Evolutionary conservation across 1,140 invertebrate genomes (phyloP), one percentile per base, ranked within the genome.

Genomic region (Lepidostoma basale): DNA sequence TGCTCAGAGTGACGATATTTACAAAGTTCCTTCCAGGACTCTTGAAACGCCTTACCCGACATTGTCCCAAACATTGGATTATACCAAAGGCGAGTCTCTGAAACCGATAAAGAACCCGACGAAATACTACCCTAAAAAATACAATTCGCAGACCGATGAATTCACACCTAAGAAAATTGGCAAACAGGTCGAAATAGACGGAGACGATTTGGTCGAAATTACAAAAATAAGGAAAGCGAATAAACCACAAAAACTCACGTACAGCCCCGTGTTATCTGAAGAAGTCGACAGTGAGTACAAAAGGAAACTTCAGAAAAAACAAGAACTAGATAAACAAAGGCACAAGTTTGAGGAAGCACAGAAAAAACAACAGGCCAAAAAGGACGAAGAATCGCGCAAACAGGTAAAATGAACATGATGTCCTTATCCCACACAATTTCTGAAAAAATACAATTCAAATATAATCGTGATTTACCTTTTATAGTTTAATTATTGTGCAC

Each of bases 91-190:
- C 33, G 63, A 72, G 62, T 69, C 69, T 18, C 64, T 67, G 22
- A 69, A 72, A 36, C 49, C 67, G 10, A 12, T 33, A 52, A 56
- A 28, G 40, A 1, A 58, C 16, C 67, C 74, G 23, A 67, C 68
- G 39, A 28, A 52, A 47, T 18, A 39, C 1, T 73, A 45, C 42
- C 71, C 71, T 40, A 73, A 73, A 52, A 67, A 71, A 47, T 65
- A 72, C n/a, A 67, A 72, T 44, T 63, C 74, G 18, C 70, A 71
- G 42, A 77, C 78, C 23, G 73, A 77, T 52, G 49, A 62, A 8
- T 74, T 74, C 28, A 78, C 78, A 74, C 75, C 75, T 68, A 81
- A 80, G 58, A 77, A 79, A 71, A 64, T 67, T 36, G 75, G 20
- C 1, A 69, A 73, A 39, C 59, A 63, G 9, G 47, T 69, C 18